phyloP scores from a whole-genome alignment of 2,888 invertebrate genomes.

The Lepidonotus clava region DNA sequence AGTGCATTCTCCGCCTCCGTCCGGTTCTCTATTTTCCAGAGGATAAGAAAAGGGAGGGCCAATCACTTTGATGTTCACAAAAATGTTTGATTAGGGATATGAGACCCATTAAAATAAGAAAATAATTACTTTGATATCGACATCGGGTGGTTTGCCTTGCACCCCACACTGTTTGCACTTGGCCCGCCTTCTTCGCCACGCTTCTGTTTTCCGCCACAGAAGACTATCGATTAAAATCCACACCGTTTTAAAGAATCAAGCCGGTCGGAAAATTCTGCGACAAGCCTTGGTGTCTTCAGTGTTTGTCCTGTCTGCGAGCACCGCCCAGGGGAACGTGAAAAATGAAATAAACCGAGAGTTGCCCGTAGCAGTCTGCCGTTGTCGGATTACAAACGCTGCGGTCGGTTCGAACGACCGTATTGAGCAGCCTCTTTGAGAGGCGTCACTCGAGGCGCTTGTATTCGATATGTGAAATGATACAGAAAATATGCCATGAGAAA shows the following conservation, averaged over 20 bases:
- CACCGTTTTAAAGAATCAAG: constrained; percentile 40
- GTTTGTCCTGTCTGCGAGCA: constrained; percentile 47
- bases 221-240: constrained; percentile 47
- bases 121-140: constrained; percentile 54
- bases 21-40: neutral
- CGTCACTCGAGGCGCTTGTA: constrained; percentile 14
- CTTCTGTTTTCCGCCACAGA: constrained; percentile 23
- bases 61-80: constrained; percentile 54
- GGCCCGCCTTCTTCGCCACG: neutral
- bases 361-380: constrained; percentile 40
- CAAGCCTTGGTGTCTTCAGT: constrained; percentile 25
- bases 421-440: constrained; percentile 38
- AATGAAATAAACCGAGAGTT: constrained; percentile 43
- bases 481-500: constrained; percentile 51
- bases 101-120: constrained; percentile 50
- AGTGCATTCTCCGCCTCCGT: too few species aligned
- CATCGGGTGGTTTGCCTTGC: constrained; percentile 30
- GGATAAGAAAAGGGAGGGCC: neutral
- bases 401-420: neutral
- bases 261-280: constrained; percentile 46
- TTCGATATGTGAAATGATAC: constrained; percentile 53
- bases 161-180: constrained; percentile 15
- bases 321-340: constrained; percentile 39
- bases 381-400: constrained; percentile 49
- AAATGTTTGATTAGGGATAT: constrained; percentile 54